These are phyloP conservation scores for Drosophila pseudoobscura DNA, from an alignment of 1,140 invertebrate species.

Conservation along the genomic window DNA sequence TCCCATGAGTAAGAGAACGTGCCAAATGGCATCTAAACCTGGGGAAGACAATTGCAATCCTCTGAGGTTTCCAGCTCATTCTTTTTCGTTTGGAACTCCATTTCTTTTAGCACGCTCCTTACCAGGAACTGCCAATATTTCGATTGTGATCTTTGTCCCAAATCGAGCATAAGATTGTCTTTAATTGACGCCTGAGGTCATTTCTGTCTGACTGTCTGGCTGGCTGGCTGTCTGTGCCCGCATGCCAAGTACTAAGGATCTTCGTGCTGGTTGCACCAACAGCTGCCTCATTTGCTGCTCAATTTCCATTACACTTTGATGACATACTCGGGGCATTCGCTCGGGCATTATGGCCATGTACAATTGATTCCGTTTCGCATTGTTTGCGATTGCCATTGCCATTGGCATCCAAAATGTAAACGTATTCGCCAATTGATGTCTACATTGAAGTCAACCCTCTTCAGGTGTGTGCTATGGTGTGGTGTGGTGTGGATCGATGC, in stretches of 20 bases:
- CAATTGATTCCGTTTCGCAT: slow-evolving; percentile 55
- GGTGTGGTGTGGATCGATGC: slow-evolving; percentile 3
- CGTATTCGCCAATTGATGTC: slow-evolving; percentile 66
- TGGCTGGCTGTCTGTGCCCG: slow-evolving; percentile 26
- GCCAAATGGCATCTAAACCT: slow-evolving; percentile 32
- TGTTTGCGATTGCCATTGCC: slow-evolving; percentile 24
- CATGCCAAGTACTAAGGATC: slow-evolving; percentile 33
- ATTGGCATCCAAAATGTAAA: slow-evolving; percentile 43
- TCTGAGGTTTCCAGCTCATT: background rate
- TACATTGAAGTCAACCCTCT: slow-evolving; percentile 46
- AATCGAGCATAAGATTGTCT: slow-evolving; percentile 47
- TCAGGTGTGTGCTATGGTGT: slow-evolving; percentile 3
- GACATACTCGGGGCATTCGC: slow-evolving; percentile 33
- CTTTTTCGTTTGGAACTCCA: slow-evolving; percentile 9
- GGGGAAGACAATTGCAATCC: too few species aligned
- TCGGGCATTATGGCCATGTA: slow-evolving; percentile 56
- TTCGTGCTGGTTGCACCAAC: slow-evolving; percentile 22
- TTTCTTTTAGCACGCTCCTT: slow-evolving; percentile 38
- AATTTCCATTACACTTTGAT: slow-evolving; percentile 48
- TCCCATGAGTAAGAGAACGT: slow-evolving; percentile 31
- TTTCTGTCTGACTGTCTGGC: background rate
- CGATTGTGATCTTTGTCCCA: slow-evolving; percentile 47
- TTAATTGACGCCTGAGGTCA: slow-evolving; percentile 48
- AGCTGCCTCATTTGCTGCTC: slow-evolving; percentile 64
- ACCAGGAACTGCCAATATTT: slow-evolving; percentile 36